phyloP scores from a whole-genome alignment of 2,113 vertebrate genomes.

The Campylomormyrus tamandua region DNA sequence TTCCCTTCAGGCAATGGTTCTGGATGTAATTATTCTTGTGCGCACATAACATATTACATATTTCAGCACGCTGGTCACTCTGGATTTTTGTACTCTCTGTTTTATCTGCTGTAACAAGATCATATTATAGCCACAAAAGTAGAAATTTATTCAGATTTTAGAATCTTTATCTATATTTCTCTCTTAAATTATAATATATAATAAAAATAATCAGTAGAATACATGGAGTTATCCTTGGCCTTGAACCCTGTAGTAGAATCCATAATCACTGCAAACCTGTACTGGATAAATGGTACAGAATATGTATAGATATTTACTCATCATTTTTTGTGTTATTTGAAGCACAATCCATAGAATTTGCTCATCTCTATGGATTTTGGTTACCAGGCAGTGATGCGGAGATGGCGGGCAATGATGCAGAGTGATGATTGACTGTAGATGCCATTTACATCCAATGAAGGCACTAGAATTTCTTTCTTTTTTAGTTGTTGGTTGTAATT shows the following conservation, averaged over 20 bases:
- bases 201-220: background rate
- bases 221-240: background rate
- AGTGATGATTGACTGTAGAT: background rate
- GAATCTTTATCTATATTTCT: background rate
- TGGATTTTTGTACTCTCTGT: background rate
- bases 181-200: background rate
- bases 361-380: background rate
- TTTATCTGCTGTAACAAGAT: background rate
- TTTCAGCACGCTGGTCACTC: background rate
- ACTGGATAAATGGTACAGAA: background rate
- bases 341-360: background rate
- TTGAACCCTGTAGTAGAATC: background rate
- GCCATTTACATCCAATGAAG: background rate
- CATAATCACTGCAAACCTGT: background rate
- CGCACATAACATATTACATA: constrained; percentile 7
- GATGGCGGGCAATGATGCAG: background rate
- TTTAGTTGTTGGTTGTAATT: background rate
- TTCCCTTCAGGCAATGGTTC: constrained; percentile 9
- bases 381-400: background rate
- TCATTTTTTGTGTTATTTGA: background rate
- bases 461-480: background rate
- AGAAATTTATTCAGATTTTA: background rate
- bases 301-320: background rate
- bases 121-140: background rate
- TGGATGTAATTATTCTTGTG: constrained; percentile 3